These are phyloP conservation scores for Disparrhopalites patrizii DNA, from an alignment of 2,888 invertebrate species.

Conservation along the genomic window DNA sequence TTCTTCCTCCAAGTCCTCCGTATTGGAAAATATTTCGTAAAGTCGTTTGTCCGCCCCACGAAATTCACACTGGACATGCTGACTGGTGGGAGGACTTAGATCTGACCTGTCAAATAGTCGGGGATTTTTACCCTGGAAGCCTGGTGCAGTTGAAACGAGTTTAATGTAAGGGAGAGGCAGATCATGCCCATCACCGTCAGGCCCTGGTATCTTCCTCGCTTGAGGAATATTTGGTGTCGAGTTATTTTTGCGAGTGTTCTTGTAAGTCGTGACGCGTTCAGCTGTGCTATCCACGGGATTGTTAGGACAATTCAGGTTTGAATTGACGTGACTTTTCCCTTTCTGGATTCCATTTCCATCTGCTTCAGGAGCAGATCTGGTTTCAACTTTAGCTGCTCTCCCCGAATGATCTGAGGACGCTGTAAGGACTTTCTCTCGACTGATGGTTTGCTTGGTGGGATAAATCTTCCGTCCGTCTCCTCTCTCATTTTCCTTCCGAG, in stretches of 20 bases:
- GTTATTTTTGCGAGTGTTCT: constrained; percentile 17
- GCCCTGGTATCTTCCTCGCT: constrained; percentile 10
- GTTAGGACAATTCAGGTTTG: not conserved
- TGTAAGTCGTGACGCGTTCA: constrained; percentile 35
- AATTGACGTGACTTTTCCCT: not conserved
- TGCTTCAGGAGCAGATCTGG: constrained; percentile 9
- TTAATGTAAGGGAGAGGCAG: constrained; percentile 19
- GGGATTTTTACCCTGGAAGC: constrained; percentile 16
- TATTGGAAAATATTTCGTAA: constrained; percentile 19
- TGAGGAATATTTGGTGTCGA: constrained; percentile 20
- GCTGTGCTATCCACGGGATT: not conserved
- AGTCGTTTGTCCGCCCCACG: constrained; percentile 20
- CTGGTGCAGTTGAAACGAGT: constrained; percentile 14
- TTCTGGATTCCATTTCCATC: constrained; percentile 21
- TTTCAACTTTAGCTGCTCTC: constrained; percentile 7
- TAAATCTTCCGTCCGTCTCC: constrained; percentile 9
- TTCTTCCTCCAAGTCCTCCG: constrained; percentile 21
- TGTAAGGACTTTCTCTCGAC: constrained; percentile 1
- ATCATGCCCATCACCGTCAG: constrained; percentile 22
- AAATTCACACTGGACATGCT: constrained; percentile 8
- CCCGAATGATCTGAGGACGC: constrained; percentile 6
- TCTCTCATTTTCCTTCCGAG: not conserved
- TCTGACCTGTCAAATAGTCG: constrained; percentile 11
- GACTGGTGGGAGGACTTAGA: constrained; percentile 2
- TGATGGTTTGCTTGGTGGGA: not conserved